Evolutionary conservation across 2,888 invertebrate species (phyloP).

Genomic region (Tuta absoluta): DNA sequence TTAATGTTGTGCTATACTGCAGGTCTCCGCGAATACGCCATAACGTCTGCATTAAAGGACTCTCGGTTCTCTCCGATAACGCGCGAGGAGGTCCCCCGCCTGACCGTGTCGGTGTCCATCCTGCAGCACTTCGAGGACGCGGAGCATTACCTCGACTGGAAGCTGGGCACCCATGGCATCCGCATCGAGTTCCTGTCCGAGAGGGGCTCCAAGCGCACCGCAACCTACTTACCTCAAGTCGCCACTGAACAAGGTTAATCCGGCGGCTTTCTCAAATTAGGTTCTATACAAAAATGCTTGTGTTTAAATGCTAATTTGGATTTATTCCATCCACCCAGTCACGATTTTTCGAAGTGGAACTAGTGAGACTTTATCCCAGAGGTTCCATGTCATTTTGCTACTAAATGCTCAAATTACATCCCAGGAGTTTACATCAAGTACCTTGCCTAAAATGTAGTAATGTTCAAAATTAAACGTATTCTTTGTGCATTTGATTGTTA

Average conservation of each 20-base stretch:
- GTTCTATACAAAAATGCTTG: too few species aligned
- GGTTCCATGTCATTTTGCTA: too few species aligned
- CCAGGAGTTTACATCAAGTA: too few species aligned
- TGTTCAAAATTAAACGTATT: too few species aligned
- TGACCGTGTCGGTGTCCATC: conserved; percentile 97
- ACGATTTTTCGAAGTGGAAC: too few species aligned
- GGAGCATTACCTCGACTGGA: conserved; percentile 97
- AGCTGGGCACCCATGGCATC: conserved; percentile 97
- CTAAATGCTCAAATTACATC: neutral
- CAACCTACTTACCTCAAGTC: conserved; percentile 99
- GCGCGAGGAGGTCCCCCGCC: conserved; percentile 94
- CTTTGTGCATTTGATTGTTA: too few species aligned
- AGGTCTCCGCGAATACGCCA: conserved; percentile 97
- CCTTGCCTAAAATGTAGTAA: too few species aligned
- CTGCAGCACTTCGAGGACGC: conserved; percentile 98
- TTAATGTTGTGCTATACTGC: conserved; percentile 36
- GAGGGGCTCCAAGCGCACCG: conserved; percentile 95
- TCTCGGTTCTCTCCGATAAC: conserved; percentile 97
- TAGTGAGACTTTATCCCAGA: too few species aligned
- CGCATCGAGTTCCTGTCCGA: conserved; percentile 98
- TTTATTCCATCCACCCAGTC: too few species aligned
- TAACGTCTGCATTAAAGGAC: conserved; percentile 99
- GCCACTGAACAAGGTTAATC: conserved; percentile 99
- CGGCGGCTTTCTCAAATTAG: too few species aligned
- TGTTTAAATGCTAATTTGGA: too few species aligned